Evolutionary conservation across 2,888 invertebrate species (phyloP), one percentile per base, ranked within the genome.

Genomic region (Torymus texanus): DNA sequence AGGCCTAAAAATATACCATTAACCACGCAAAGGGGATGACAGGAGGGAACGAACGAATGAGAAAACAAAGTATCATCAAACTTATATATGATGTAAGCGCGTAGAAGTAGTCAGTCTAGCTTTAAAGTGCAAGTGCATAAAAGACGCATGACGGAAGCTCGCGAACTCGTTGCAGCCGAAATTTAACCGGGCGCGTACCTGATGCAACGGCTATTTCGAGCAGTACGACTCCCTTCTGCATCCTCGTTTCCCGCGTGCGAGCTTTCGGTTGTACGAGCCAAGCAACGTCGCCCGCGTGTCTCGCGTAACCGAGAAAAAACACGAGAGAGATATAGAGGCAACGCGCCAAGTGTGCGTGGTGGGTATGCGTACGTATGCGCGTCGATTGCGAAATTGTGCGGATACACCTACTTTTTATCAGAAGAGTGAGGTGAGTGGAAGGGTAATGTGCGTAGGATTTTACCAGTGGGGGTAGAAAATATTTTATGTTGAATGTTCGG

Each of bases 81-180:
- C 41, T 41, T 41, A 41, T 41, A 8, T 8, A 66, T 77, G 65
- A 77, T 66, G 77, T 72, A 77, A 77, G 72, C 41, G 70, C 2
- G 24, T 13, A 62, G 29, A 1, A 65, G 10, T 12, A n/a, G 72
- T 24, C 3, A 51, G 18, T 16, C 61, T 29, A 50, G 14, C 56
- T 78, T 78, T 78, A 78, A 78, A 78, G 78, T 73, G 67, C 73
- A 78, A 78, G 73, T 78, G 78, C 73, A 77, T 77, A 71, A 77
- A 76, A 71, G 70, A 71, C 65, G 59, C 71, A 67, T 59, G 73
- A 78, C 73, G 73, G 58, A 63, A 16, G 63, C 13, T 14, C 51
- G 21, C 4, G 21, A 21, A 21, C 21, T 21, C 21, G 55, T 24
- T 63, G 41, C 41, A 41, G 41, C 76, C 65, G 72, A 77, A 72